Evolutionary conservation across 2,888 invertebrate species (phyloP), one percentile per base, ranked within the genome.

Genomic region (Melieria picta): DNA sequence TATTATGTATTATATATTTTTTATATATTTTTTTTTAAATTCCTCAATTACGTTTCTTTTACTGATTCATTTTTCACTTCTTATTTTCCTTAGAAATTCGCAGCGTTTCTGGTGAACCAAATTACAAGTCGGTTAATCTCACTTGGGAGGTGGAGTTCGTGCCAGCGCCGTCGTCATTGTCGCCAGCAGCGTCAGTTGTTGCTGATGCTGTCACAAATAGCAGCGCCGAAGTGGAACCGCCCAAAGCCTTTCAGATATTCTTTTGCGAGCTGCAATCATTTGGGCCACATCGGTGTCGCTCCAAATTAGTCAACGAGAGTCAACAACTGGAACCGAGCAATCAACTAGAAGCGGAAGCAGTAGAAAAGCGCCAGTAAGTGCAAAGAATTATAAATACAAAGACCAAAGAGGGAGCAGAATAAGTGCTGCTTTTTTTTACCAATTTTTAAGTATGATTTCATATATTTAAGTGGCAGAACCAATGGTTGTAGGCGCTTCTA

Each of bases 181-280:
- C 64, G n/a, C n/a, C 16, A 50, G 1, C 52, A 11, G 46, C 69
- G 13, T 52, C 45, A 43, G 52, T 48, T 52, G 63, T 55, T 50
- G 16, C 45, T 42, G 73, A 74, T 64, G 71, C 72, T 16, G 72
- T 82, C 75, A 79, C 82, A 69, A 85, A 84, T 79, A 80, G 80
- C 71, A 82, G 80, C 74, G 76, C 72, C 73, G 80, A 79, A 74
- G 77, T 80, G 73, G 87, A 89, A 62, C 88, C 88, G 76, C 84
- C 90, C 57, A 87, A 90, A 77, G 90, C 90, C 13, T 93, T 92
- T 86, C 91, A 91, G 84, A 89, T 94, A 58, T 90, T 91, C 81
- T 94, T 93, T 85, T 94, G 94, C 85, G 94, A 94, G 83, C 86
- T 93, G 75, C 94, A 94, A 84, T 91, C 92, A 13, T 93, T 93